A percentile compares a stretch with the other conserved stretches of the same genome.
Evolutionary conservation across 30 jellyfish, hydroid and myxozoan genomes (phyloP).

Genomic region (Chrysaora quinquecirrha): DNA sequence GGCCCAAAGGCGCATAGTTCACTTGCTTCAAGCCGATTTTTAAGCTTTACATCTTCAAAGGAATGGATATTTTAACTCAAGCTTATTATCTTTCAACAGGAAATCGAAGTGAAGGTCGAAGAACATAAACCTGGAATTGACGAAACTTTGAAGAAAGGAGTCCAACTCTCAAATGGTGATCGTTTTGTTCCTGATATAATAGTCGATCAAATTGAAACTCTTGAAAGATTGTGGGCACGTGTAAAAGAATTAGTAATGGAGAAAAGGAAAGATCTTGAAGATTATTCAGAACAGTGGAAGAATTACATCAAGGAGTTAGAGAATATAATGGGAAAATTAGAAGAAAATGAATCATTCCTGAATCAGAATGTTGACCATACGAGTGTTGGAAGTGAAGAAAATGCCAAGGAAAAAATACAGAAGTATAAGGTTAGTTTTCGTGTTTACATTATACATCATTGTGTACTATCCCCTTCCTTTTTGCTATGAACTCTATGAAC

Average conservation of each 20-base stretch:
- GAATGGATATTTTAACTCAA: too few species aligned
- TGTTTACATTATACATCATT: too few species aligned
- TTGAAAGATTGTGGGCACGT: conserved; percentile 38
- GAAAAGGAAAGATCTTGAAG: conserved; percentile 54
- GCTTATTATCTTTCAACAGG: conserved; percentile 49
- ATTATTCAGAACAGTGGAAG: conserved; percentile 48
- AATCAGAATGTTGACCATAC: conserved; percentile 25
- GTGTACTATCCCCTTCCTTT: too few species aligned
- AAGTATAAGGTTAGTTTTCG: conserved; percentile 56
- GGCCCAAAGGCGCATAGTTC: too few species aligned
- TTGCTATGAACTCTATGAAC: too few species aligned
- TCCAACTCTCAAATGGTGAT: conserved; percentile 13
- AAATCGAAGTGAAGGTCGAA: conserved; percentile 40
- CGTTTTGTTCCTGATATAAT: conserved; percentile 62
- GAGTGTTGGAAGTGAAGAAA: conserved; percentile 49
- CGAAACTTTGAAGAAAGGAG: conserved; percentile 41
- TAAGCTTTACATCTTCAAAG: too few species aligned
- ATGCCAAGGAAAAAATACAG: conserved; percentile 64
- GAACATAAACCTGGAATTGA: conserved; percentile 44
- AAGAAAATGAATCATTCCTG: conserved; percentile 55
- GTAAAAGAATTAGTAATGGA: conserved; percentile 12
- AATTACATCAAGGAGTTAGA: conserved; percentile 60
- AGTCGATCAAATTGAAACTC: conserved; percentile 51
- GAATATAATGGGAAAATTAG: conserved; percentile 56
- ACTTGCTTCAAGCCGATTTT: too few species aligned